These are phyloP conservation scores for Drosophila buzzatii DNA, from an alignment of 2,888 invertebrate genomes.

Conservation along the genomic window DNA sequence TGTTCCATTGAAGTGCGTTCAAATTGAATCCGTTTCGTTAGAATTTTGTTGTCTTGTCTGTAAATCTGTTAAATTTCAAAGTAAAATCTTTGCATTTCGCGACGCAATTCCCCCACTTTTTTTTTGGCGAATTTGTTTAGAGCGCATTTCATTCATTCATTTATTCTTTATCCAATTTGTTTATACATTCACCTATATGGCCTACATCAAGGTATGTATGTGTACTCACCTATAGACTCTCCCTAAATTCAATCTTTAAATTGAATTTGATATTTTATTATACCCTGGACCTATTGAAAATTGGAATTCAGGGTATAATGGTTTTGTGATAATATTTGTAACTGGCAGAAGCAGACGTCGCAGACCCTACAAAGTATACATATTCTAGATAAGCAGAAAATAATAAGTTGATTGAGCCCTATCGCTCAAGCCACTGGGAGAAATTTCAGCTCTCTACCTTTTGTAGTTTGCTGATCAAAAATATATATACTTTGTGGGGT, in stretches of 20 bases:
- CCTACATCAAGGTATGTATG: not conserved
- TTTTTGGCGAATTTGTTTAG: constrained; percentile 37
- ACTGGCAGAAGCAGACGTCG: too few species aligned
- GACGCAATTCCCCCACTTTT: constrained; percentile 23
- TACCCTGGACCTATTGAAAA: too few species aligned
- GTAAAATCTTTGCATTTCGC: constrained; percentile 21
- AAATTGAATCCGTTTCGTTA: constrained; percentile 33
- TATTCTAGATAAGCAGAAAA: too few species aligned
- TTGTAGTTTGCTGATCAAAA: too few species aligned
- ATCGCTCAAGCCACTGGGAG: too few species aligned
- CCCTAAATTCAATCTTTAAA: not conserved
- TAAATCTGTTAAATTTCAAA: constrained; percentile 31
- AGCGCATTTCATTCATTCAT: constrained; percentile 29
- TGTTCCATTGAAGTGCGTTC: constrained; percentile 41
- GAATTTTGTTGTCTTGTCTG: constrained; percentile 13
- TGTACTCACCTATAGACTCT: not conserved
- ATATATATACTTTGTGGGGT: too few species aligned
- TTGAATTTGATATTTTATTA: not conserved
- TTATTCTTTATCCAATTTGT: constrained; percentile 34
- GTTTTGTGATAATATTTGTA: too few species aligned
- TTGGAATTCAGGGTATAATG: too few species aligned
- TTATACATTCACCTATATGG: constrained; percentile 15
- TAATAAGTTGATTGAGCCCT: too few species aligned
- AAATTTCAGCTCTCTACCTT: too few species aligned
- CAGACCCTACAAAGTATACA: too few species aligned